These are phyloP conservation scores for Gibbula magus DNA, from an alignment of 2,888 invertebrate genomes.

Conservation along the genomic window DNA sequence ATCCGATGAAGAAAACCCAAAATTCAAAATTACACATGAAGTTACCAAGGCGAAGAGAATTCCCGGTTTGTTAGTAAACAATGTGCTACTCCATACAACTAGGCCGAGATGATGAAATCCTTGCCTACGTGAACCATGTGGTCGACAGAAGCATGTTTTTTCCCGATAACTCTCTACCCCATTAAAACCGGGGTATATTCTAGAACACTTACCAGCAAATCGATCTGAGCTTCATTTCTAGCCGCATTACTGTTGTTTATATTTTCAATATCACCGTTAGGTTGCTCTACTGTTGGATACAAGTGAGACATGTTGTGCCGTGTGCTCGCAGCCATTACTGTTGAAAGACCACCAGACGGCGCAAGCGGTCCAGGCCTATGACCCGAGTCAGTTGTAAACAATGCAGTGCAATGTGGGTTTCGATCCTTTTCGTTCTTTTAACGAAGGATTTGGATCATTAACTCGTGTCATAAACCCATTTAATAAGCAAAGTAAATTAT, in stretches of 20 bases:
- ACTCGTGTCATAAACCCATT: too few species aligned
- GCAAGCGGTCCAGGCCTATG: background rate
- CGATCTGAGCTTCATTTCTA: conserved; percentile 54
- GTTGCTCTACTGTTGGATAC: conserved; percentile 26
- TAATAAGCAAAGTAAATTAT: too few species aligned
- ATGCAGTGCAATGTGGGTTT: background rate
- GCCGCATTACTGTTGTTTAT: conserved; percentile 33
- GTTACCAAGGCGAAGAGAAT: too few species aligned
- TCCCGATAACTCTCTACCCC: too few species aligned
- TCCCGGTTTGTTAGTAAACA: conserved; percentile 11
- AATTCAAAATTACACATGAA: too few species aligned
- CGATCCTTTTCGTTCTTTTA: too few species aligned
- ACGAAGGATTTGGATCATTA: too few species aligned
- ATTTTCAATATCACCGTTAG: conserved; percentile 21
- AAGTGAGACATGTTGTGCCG: conserved; percentile 26
- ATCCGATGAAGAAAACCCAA: too few species aligned
- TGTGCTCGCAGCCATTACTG: conserved; percentile 21
- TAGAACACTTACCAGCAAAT: conserved; percentile 51
- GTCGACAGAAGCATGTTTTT: background rate
- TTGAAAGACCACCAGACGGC: background rate
- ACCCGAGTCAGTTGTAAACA: background rate
- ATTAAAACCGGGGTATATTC: background rate
- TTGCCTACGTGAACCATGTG: conserved; percentile 10
- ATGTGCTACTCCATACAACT: background rate
- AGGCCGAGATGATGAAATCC: background rate